phyloP scores from a whole-genome alignment of 2,888 invertebrate genomes.

The Oligia fasciuncula region DNA sequence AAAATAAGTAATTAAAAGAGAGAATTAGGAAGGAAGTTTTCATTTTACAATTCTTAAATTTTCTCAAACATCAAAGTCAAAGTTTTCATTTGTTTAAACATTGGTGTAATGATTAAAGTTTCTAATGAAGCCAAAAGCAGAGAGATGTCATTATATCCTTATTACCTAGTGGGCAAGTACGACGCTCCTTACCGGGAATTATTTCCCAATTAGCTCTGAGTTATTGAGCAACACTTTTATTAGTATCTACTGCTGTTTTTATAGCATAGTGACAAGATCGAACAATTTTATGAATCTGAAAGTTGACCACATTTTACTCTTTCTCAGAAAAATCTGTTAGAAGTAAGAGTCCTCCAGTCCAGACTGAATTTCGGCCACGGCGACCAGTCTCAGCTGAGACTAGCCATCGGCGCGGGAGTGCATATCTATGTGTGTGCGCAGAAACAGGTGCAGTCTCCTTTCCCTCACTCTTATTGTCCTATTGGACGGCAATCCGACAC shows the following conservation, averaged over 20 bases:
- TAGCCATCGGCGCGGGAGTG: too few relatives aligned
- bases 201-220: slow-evolving; percentile 17
- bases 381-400: too few relatives aligned
- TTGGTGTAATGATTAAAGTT: background rate
- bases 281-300: background rate
- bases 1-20: background rate
- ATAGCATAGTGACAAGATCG: background rate
- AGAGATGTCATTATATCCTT: slow-evolving; percentile 3
- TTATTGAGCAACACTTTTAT: background rate
- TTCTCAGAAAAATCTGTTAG: background rate
- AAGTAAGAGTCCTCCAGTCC: too few relatives aligned
- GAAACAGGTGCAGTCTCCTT: too few relatives aligned
- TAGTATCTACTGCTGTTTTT: background rate
- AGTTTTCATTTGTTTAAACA: background rate
- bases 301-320: background rate
- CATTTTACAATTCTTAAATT: background rate
- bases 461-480: too few relatives aligned
- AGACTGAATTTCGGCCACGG: too few relatives aligned
- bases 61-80: background rate
- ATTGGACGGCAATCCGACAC: too few relatives aligned
- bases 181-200: slow-evolving; percentile 2
- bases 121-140: slow-evolving; percentile 11
- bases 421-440: too few relatives aligned
- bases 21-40: background rate
- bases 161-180: background rate